Percentiles rank a stretch among this genome's conserved stretches.
Conservation (phyloP, 1,140 invertebrate species). For the Drosophila pruinosa region DNA sequence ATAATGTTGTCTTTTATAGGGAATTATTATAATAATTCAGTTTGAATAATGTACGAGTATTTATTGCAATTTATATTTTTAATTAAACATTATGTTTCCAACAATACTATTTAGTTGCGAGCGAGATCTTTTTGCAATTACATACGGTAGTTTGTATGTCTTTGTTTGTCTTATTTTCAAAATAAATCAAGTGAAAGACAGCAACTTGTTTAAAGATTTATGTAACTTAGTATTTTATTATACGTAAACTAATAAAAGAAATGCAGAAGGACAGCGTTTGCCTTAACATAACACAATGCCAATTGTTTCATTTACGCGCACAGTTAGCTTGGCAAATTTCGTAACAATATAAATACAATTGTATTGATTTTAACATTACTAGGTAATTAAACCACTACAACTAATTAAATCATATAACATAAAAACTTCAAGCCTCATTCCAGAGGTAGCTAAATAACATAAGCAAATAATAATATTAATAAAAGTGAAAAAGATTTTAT, state of each 20-base stretch:
- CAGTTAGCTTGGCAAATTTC: not conserved
- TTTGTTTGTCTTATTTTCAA: constrained; percentile 58
- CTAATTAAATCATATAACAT: not conserved
- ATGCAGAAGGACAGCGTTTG: constrained; percentile 82
- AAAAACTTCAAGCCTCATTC: not conserved
- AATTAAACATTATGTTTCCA: constrained; percentile 42
- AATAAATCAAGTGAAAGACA: constrained; percentile 59
- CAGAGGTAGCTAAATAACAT: not conserved
- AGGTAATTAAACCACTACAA: no score
- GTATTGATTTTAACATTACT: no score
- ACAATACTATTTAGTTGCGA: constrained; percentile 59
- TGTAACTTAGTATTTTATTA: constrained; percentile 83
- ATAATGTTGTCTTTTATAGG: constrained; percentile 82
- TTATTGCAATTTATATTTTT: constrained; percentile 62
- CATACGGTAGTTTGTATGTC: constrained; percentile 47
- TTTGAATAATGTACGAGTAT: constrained; percentile 57
- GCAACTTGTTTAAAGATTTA: constrained; percentile 72
- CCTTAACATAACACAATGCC: constrained; percentile 71
- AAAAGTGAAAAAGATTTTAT: not conserved
- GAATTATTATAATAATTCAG: constrained; percentile 72
- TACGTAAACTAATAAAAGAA: constrained; percentile 81
- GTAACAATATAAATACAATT: no score
- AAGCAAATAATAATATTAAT: not conserved
- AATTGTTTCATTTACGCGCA: constrained; percentile 34
- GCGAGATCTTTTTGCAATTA: constrained; percentile 61